A percentile compares a stretch with the other conserved stretches of the same genome.
phyloP scores from a whole-genome alignment of 1,140 invertebrate genomes.

The Phthorimaea operculella region DNA sequence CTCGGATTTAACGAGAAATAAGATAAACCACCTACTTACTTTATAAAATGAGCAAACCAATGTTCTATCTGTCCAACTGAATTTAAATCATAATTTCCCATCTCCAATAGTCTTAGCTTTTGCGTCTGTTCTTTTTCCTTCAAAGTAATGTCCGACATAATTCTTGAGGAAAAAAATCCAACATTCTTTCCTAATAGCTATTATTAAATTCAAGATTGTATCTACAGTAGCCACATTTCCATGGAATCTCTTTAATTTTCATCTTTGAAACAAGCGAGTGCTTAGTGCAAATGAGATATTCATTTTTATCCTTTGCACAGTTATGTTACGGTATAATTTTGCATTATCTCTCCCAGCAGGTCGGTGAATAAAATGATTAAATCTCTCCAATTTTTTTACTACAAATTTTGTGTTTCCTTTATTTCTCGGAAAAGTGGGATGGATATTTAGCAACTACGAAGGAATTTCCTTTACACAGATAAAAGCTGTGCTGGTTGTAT shows the following conservation, averaged over 20 bases:
- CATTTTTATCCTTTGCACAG: conserved; percentile 36
- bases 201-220: conserved; percentile 1
- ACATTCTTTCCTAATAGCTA: too few species aligned
- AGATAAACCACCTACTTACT: too few species aligned
- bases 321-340: conserved; percentile 46
- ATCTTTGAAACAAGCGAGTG: conserved; percentile 20
- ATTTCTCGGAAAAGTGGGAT: neutral
- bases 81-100: neutral
- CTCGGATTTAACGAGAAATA: too few species aligned
- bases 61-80: too few species aligned
- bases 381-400: conserved; percentile 39
- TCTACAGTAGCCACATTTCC: conserved; percentile 11
- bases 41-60: too few species aligned
- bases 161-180: too few species aligned
- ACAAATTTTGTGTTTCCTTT: conserved; percentile 12
- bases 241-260: conserved; percentile 20
- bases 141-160: too few species aligned
- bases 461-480: too few species aligned
- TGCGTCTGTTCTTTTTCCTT: too few species aligned
- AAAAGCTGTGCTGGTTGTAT: too few species aligned
- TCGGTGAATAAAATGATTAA: conserved; percentile 49
- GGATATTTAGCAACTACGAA: neutral
- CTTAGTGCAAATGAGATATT: conserved; percentile 25
- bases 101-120: conserved; percentile 1
- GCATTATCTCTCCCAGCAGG: conserved; percentile 42